Evolutionary conservation across 2,888 invertebrate species (phyloP), one percentile per base, ranked within the genome.

Genomic region (Arenicola marina): DNA sequence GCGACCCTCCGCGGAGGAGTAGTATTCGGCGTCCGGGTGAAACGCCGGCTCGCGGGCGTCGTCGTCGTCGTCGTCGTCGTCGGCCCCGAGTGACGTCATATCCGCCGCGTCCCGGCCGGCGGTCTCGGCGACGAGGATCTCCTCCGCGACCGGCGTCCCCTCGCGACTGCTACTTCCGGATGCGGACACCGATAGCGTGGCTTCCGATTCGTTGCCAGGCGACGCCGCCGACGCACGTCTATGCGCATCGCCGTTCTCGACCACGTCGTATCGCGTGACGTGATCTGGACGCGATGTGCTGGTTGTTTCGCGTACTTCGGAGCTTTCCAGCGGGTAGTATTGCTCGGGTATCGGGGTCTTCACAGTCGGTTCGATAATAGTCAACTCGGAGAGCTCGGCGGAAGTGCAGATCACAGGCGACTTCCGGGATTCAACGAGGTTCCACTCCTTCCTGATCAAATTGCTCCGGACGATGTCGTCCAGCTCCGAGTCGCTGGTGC

Each of bases 381-480:
- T 48, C 26, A 7, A 7, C 18, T 7, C 48, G 15, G 26, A 48
- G 15, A 7, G 18, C 7, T 24, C 48, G 7, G 11, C 48, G 26
- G 7, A 7, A 24, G 11, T 24, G 7, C 28, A 28, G 11, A 28
- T 7, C 4, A 53, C 26, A 24, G 28, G 31, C n/a, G 59, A 59
- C 18, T 7, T n/a, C 33, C 26, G 21, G 24, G 59, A 59, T 33
- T 59, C 59, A 7, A 59, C 34, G 0, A 32, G 11, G 26, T 31
- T 18, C 59, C 59, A 59, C 1, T 59, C 51, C 7, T 59, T 28
- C 11, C 34, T 28, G 34, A 59, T 59, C 32, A 59, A 21, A 54
- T 59, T 59, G 34, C 32, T 59, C n/a, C 26, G 26, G 38, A 59
- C 54, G 11, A 59, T 21, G 11, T 59, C 43, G 43, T 59, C 60